Evolutionary conservation across 2,888 invertebrate genomes (phyloP), one percentile per base, ranked within the genome.

Genomic region (Magallana nippona): DNA sequence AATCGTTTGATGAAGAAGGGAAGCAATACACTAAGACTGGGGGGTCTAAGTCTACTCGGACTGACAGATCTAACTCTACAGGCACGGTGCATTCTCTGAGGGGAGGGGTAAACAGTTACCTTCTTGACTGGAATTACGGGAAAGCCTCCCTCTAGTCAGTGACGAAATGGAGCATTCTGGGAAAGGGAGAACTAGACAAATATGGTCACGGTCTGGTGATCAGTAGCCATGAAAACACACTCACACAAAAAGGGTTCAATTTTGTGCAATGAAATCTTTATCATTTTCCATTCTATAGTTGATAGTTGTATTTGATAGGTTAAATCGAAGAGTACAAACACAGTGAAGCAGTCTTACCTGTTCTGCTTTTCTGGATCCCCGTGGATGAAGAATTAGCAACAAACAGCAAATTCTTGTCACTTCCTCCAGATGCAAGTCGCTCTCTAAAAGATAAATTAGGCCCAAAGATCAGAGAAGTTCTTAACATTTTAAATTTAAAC

Each of bases 341-440:
- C 44, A 8, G 44, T 44, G 44, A 5, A 8, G n/a, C 10, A 22
- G 44, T n/a, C 22, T 32, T 82, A 89, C 90, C 90, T 88, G 90
- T 90, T 83, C 90, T 83, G 79, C 88, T 90, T 83, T 90, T 90
- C 83, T 88, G 88, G 78, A 90, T 82, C 0, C 84, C 83, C n/a
- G 63, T 78, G 15, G 87, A 87, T 27, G 87, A 83, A 19, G 88
- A 87, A 81, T 89, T 88, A 58, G 88, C 88, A 1, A 90, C 88
- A 60, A 85, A 86, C 63, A 90, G 84, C 77, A 84, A 87, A 79
- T 88, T 87, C 32, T 71, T 71, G 32, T 71, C 71, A n/a, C 87
- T 62, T 10, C 79, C 79, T 17, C 57, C 32, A 11, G 82, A 58
- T 19, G 71, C 71, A 22, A 71, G 15, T 8, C 27, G 22, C 78